Percentiles rank a stretch among this genome's conserved stretches.
These are phyloP conservation scores for Erebia aethiops DNA, from an alignment of 2,888 invertebrate species.

Conservation along the genomic window DNA sequence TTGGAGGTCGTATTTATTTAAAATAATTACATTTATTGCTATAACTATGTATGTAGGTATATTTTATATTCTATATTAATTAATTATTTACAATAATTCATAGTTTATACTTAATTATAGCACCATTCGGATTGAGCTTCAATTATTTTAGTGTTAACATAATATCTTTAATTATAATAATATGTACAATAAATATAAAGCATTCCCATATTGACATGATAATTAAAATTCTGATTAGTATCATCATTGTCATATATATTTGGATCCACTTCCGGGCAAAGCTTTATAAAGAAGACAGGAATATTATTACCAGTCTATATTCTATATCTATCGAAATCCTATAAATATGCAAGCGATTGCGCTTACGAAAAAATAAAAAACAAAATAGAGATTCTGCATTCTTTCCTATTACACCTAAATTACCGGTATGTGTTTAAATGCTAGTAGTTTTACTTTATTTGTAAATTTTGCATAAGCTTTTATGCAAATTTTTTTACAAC, in stretches of 20 bases:
- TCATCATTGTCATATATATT: neutral
- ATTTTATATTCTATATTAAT: slow-evolving; percentile 14
- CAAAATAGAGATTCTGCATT: neutral
- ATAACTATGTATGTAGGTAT: slow-evolving; percentile 6
- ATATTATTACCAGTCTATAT: too few species aligned
- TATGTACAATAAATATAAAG: slow-evolving; percentile 11
- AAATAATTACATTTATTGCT: slow-evolving; percentile 13
- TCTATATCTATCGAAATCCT: too few species aligned
- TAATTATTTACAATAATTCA: slow-evolving; percentile 31
- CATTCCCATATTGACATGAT: neutral
- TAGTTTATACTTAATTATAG: slow-evolving; percentile 45
- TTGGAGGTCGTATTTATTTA: neutral
- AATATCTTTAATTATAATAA: slow-evolving; percentile 3
- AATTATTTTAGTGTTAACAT: slow-evolving; percentile 29
- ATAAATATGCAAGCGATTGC: neutral
- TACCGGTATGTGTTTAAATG: neutral
- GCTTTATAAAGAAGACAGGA: too few species aligned
- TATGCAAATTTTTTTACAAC: neutral
- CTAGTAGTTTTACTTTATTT: neutral
- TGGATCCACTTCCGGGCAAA: neutral
- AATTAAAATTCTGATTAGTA: neutral
- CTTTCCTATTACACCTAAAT: neutral
- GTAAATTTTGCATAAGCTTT: neutral
- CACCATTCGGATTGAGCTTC: slow-evolving; percentile 67
- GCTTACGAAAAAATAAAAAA: neutral